Base-by-base conservation (phyloP, 1,140 invertebrate species). In the Harpegnathos saltator region DNA sequence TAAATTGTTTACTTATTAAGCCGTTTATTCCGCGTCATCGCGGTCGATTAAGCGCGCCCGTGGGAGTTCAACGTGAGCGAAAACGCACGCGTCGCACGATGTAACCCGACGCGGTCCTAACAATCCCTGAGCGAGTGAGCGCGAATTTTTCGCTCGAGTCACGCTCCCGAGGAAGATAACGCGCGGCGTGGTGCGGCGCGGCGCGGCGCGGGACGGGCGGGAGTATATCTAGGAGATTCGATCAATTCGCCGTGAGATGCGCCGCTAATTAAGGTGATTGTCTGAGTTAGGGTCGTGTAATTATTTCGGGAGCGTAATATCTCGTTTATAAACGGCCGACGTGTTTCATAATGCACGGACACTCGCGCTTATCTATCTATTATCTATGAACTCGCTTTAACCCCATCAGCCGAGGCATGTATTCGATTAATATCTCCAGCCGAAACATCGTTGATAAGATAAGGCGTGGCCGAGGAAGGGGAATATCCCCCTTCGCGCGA, bases 351-450 rank as follows among this genome's bases (percentile, higher is more conserved):
- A 62, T 61, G 17, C 44, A 81, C 29, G 44, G 26, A 59, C n/a
- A n/a, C 19, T 14, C 5, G 14, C 19, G 14, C 19, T 44, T 52
- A 52, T 72, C 69, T 24, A 56, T 65, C n/a, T 58, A 71, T 84
- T 59, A 83, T 83, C 66, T 58, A 44, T 44, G 54, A 74, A 56
- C 59, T 75, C 26, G 71, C 59, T 78, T 86, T 73, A 83, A 72
- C 72, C 81, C 65, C 66, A 86, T 86, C 59, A 66, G 68, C 29
- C 29, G 77, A 78, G 81, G 80, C 71, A 86, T 83, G 84, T 61
- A 54, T 24, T 59, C 72, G 72, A 87, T 87, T 86, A 87, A 86
- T 86, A 86, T 87, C 80, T 78, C 12, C n/a, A 65, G 56, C 80
- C 77, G 84, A 52, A 82, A 73, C 29, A 71, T 54, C 58, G 66